phyloP scores from a whole-genome alignment of 2,888 invertebrate species.

The Sphaeridia pumilis region DNA sequence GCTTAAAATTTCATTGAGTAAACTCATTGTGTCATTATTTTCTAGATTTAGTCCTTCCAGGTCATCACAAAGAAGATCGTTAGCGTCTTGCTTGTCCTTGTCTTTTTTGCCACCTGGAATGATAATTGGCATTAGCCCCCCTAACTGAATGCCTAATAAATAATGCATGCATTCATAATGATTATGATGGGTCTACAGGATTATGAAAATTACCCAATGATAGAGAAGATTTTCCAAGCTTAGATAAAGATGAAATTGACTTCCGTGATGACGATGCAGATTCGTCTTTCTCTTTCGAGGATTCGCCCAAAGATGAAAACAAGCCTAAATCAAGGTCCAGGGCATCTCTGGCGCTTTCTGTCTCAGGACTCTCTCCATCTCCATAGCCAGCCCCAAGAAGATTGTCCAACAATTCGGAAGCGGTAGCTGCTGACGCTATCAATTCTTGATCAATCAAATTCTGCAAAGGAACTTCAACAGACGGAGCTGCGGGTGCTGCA shows the following conservation, averaged over 20 bases:
- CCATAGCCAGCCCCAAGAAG: constrained; percentile 21
- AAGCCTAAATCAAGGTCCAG: constrained; percentile 29
- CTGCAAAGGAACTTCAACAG: not conserved
- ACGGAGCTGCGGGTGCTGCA: not conserved
- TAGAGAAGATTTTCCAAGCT: constrained; percentile 8
- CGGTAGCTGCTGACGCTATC: constrained; percentile 15
- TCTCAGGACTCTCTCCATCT: constrained; percentile 29
- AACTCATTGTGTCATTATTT: constrained; percentile 31
- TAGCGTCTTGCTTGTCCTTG: constrained; percentile 22
- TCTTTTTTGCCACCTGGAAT: constrained; percentile 16
- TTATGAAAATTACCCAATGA: not conserved
- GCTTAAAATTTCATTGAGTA: constrained; percentile 33
- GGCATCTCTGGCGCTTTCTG: constrained; percentile 31
- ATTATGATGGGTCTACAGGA: not conserved
- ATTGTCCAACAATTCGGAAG: constrained; percentile 29
- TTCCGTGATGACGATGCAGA: constrained; percentile 16
- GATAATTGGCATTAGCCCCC: no score
- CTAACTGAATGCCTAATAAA: no score
- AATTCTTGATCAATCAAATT: constrained; percentile 9
- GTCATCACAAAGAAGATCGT: constrained; percentile 32
- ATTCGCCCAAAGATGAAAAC: constrained; percentile 6
- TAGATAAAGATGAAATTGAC: constrained; percentile 22
- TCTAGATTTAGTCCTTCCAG: constrained; percentile 31
- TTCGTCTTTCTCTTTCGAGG: constrained; percentile 6
- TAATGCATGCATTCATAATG: no score